Conservation (phyloP, 2,888 invertebrate species). For the Eretmocerus hayati region DNA sequence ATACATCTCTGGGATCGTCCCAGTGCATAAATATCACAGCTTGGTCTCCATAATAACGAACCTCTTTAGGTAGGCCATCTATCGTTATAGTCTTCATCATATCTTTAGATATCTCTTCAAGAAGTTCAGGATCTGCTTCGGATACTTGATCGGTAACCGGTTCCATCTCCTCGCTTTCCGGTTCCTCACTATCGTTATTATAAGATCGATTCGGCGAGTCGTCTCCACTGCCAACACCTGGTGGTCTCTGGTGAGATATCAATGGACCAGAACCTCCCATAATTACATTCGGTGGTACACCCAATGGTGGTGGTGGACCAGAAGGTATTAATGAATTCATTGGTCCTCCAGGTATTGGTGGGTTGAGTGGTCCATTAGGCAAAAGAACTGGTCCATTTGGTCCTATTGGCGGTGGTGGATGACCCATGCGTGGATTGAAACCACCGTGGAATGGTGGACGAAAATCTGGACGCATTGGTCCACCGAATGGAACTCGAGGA, state of each 20-base stretch:
- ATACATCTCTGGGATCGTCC: slow-evolving; percentile 79
- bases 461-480: slow-evolving; percentile 40
- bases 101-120: slow-evolving; percentile 58
- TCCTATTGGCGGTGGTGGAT: slow-evolving; percentile 21
- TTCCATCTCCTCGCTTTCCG: background rate
- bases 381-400: slow-evolving; percentile 12
- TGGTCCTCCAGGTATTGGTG: slow-evolving; percentile 27
- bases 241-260: background rate
- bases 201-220: background rate
- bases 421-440: slow-evolving; percentile 24
- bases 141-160: slow-evolving; percentile 42
- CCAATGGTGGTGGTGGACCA: slow-evolving; percentile 24
- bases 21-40: slow-evolving; percentile 79
- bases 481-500: slow-evolving; percentile 36
- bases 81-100: slow-evolving; percentile 75
- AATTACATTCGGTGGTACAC: slow-evolving; percentile 4
- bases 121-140: slow-evolving; percentile 43
- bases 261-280: background rate
- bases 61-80: slow-evolving; percentile 72
- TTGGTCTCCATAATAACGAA: slow-evolving; percentile 78
- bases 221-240: background rate
- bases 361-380: slow-evolving; percentile 24
- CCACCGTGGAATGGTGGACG: slow-evolving; percentile 35
- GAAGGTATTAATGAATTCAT: slow-evolving; percentile 29
- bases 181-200: background rate